Conservation (phyloP, 2,888 invertebrate species). For the Cosmopolites sordidus region DNA sequence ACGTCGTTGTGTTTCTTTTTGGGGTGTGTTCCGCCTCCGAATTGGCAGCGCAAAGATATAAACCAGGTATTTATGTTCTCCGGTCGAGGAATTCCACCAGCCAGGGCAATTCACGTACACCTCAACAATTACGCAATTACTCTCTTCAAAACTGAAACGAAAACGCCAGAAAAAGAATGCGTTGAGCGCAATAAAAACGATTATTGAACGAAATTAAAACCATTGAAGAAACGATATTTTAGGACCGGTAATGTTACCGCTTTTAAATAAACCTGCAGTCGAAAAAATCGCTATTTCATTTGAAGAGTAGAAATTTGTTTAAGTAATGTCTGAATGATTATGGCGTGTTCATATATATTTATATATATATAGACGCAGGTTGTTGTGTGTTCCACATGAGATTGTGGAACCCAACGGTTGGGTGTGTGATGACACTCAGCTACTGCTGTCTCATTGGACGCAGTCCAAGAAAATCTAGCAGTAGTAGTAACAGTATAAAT, state of each 20-base stretch:
- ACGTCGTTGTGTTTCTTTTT: conserved; percentile 11
- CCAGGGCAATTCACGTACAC: conserved; percentile 23
- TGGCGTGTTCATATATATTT: too few species aligned
- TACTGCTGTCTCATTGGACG: too few species aligned
- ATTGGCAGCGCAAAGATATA: conserved; percentile 21
- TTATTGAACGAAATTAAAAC: conserved; percentile 34
- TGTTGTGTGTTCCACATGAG: too few species aligned
- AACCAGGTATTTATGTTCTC: conserved; percentile 22
- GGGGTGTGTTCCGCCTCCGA: conserved; percentile 13
- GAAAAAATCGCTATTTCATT: too few species aligned
- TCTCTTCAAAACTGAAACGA: conserved; percentile 32
- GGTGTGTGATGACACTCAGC: too few species aligned
- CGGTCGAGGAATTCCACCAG: conserved; percentile 17
- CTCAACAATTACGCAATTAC: conserved; percentile 29
- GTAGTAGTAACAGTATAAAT: too few species aligned
- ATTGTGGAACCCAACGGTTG: too few species aligned
- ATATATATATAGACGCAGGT: too few species aligned
- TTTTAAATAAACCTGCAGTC: too few species aligned
- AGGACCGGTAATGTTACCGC: background rate
- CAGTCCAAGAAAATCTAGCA: too few species aligned
- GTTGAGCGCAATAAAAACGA: conserved; percentile 28
- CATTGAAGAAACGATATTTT: conserved; percentile 16
- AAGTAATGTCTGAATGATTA: too few species aligned
- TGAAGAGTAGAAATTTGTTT: too few species aligned
- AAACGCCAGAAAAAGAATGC: conserved; percentile 29